Evolutionary conservation across 2,113 vertebrate species (phyloP), one percentile per base, ranked within the genome.

Genomic region (Nerophis lumbriciformis): DNA sequence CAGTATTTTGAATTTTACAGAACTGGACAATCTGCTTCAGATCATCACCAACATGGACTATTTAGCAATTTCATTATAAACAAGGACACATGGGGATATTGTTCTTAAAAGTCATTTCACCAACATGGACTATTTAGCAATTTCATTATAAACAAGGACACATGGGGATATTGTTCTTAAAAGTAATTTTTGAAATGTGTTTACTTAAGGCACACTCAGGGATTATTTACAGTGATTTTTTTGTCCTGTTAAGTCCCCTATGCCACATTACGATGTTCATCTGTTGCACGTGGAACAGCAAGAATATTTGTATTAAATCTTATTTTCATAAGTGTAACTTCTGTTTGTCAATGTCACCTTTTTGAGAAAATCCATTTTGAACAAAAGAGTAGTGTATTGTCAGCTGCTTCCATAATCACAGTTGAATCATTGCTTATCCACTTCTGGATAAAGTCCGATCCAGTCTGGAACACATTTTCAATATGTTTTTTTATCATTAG

Each of bases 151-250:
- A 62, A 39, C 15, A 64, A 47, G 10, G 37, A n/a, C 16, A 7
- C 61, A 52, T 28, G 9, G n/a, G 19, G 53, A 61, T 63, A 44
- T 21, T 63, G 28, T 54, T 74, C 35, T 63, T 42, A 15, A 59
- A 59, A 58, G 21, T 35, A 0, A 36, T 50, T 58, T 61, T 58
- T 59, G 13, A 49, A 54, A 13, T 54, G 12, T 59, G 52, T 63
- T 68, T 59, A 75, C 11, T 42, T 48, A 65, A 48, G 19, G 47
- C 65, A 15, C 35, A 71, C 73, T 83, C 77, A 82, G 78, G 83
- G 80, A 71, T 66, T 69, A 12, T 54, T 37, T 37, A 48, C 21
- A 53, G 7, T 49, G 21, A 75, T 66, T 51, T 58, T 64, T 13
- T 55, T 51, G 12, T 45, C 48, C 48, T 56, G 28, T 39, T 49